Evolutionary conservation across 2,113 vertebrate genomes (phyloP), one percentile per base, ranked within the genome.

Genomic region (Suncus etruscus): DNA sequence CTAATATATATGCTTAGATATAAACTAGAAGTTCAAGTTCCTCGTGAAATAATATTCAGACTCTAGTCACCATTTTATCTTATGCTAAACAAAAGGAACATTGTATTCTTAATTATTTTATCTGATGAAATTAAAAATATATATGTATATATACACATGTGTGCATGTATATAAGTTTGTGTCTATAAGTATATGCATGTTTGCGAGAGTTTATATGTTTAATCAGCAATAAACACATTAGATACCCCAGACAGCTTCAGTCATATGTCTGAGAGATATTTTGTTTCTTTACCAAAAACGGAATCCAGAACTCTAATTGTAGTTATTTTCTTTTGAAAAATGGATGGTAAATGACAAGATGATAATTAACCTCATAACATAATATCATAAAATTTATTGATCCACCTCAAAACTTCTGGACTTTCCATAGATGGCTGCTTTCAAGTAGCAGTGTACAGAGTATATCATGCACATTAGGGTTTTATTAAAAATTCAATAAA

Each of bases 401-500:
- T 97, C 95, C 76, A 95, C 10, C 91, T 97, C 91, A 97, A 95
- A 97, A 95, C 94, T 96, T 61, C 87, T 96, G 82, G 89, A 97
- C 76, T 97, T 96, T 95, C 89, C 92, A 96, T 96, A 96, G 22
- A 96, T 95, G 89, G 96, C 83, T 83, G 76, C 95, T 96, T 96
- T 97, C 95, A 97, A 97, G 74, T 16, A 93, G 75, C 75, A 90
- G 65, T 77, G 29, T 77, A 93, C 51, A 96, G 66, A 81, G 78
- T 96, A 90, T 95, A 97, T 97, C 93, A 95, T 93, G 94, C 63
- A 96, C 96, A 97, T 98, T 97, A 97, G 96, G 87, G 91, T 80
- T 96, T 97, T 96, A 97, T 97, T 97, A 97, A 97, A 98, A 97
- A 96, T 97, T 92, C 95, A 97, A 95, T 98, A 96, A 97, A 97